A percentile compares a stretch with the other conserved stretches of the same genome.
Conservation (phyloP, 2,888 invertebrate species). For the Chesias legatella region DNA sequence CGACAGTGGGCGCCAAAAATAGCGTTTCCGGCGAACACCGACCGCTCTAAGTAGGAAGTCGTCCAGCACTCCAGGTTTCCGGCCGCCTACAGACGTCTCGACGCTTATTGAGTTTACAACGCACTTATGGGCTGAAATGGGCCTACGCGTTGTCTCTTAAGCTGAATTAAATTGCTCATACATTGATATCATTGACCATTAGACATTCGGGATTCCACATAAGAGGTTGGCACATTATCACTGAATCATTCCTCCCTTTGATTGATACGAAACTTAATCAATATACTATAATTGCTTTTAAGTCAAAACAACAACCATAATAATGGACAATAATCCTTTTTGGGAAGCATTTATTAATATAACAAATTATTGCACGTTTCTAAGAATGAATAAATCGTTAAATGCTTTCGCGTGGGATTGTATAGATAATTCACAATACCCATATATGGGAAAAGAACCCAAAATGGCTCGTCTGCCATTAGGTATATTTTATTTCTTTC, state of each 20-base stretch:
- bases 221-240: no score
- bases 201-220: slow-evolving; percentile 35
- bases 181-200: slow-evolving; percentile 57
- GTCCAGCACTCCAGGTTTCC: slow-evolving; percentile 67
- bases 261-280: no score
- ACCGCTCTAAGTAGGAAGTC: slow-evolving; percentile 76
- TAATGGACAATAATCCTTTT: no score
- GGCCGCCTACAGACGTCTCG: slow-evolving; percentile 75
- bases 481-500: no score
- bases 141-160: slow-evolving; percentile 70
- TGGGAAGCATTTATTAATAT: no score
- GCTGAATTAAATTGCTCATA: slow-evolving; percentile 75
- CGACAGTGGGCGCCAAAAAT: slow-evolving; percentile 76
- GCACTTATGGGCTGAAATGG: slow-evolving; percentile 69
- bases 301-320: no score
- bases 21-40: slow-evolving; percentile 71
- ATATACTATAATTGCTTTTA: no score
- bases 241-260: no score
- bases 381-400: slow-evolving; percentile 31
- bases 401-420: slow-evolving; percentile 38
- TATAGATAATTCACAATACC: slow-evolving; percentile 22
- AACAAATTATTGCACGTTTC: slow-evolving; percentile 9
- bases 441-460: slow-evolving; percentile 14
- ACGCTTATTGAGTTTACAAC: slow-evolving; percentile 75
- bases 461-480: slow-evolving; percentile 6